Conservation (phyloP, 2,888 invertebrate genomes). For the Pterostichus madidus region DNA sequence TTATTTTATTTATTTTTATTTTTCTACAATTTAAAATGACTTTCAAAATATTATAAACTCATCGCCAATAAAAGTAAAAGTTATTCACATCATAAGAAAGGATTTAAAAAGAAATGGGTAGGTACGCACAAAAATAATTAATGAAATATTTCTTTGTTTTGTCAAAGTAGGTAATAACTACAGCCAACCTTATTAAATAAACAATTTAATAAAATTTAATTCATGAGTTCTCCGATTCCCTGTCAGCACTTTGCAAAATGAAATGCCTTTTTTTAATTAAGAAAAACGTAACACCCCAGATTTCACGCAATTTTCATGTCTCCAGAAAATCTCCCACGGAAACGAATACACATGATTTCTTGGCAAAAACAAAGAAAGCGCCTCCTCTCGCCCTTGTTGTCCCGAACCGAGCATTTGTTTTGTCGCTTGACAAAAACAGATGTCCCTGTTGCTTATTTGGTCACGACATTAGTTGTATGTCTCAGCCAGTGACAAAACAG, state of each 20-base stretch:
- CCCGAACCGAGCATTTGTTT: slow-evolving; percentile 50
- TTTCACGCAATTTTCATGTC: background rate
- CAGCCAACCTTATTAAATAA: too few relatives aligned
- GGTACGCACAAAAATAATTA: too few relatives aligned
- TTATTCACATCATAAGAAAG: too few relatives aligned
- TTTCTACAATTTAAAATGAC: too few relatives aligned
- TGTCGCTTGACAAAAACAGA: slow-evolving; percentile 58
- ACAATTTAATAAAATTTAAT: too few relatives aligned
- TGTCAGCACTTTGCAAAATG: slow-evolving; percentile 11
- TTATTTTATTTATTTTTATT: too few relatives aligned
- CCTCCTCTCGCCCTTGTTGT: background rate
- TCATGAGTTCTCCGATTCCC: background rate
- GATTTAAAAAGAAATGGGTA: too few relatives aligned
- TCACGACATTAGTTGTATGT: slow-evolving; percentile 59
- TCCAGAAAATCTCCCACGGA: slow-evolving; percentile 27
- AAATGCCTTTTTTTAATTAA: slow-evolving; percentile 17
- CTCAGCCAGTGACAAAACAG: slow-evolving; percentile 25
- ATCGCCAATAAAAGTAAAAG: too few relatives aligned
- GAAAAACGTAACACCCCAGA: slow-evolving; percentile 5
- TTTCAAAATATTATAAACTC: too few relatives aligned
- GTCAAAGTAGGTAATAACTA: too few relatives aligned
- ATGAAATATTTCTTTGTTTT: too few relatives aligned
- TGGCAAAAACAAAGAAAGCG: slow-evolving; percentile 39
- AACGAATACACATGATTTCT: slow-evolving; percentile 60
- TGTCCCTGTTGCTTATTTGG: slow-evolving; percentile 61